Percentiles rank a stretch among this genome's conserved stretches.
Evolutionary conservation across 1,140 invertebrate genomes (phyloP).

Genomic region (Cryptotermes secundus): DNA sequence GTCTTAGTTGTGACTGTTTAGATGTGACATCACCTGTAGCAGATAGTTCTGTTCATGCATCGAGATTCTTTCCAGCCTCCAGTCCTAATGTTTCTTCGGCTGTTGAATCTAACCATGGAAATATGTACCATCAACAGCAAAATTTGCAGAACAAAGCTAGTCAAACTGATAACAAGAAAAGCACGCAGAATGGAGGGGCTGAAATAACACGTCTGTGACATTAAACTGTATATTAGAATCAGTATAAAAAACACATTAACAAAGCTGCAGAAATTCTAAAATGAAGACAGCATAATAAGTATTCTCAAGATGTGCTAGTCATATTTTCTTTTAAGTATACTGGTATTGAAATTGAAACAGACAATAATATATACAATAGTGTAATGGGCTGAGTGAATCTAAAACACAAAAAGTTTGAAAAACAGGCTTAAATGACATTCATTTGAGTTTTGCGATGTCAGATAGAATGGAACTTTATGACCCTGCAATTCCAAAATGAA

Average conservation of each 20-base stretch:
- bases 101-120: not conserved
- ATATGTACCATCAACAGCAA: not conserved
- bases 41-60: not conserved
- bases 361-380: not conserved
- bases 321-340: not conserved
- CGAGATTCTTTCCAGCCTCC: conserved; percentile 23
- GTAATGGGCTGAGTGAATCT: not conserved
- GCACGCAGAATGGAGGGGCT: conserved; percentile 46
- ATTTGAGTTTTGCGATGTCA: too few relatives aligned
- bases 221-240: not conserved
- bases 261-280: not conserved
- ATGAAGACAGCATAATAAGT: not conserved
- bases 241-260: not conserved
- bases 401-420: too few relatives aligned
- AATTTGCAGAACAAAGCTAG: conserved; percentile 45
- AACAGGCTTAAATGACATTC: too few relatives aligned
- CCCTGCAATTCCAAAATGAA: too few relatives aligned
- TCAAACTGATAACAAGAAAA: conserved; percentile 51
- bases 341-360: not conserved
- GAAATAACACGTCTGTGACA: conserved; percentile 52
- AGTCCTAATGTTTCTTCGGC: not conserved
- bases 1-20: conserved; percentile 66
- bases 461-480: too few relatives aligned
- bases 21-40: conserved; percentile 48
- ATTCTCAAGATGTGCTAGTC: not conserved